Base-by-base conservation (phyloP, 1,140 invertebrate genomes). In the Hirudo medicinalis region DNA sequence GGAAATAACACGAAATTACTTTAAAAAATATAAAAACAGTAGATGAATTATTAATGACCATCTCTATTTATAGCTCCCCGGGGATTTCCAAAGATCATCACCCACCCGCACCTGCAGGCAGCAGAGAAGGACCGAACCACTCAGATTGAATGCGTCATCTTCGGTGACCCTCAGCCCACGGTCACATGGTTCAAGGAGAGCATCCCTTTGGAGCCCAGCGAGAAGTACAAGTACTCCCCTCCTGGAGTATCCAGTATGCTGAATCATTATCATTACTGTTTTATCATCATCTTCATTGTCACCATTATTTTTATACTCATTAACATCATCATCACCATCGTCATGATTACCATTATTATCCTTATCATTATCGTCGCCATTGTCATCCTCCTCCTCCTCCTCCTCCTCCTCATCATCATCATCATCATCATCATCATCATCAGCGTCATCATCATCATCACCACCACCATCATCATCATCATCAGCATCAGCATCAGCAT, bases 101-200 rank as follows among this genome's bases (percentile, higher is more conserved):
- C 89, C 75, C 82, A 89, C 74, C 91, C 93, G 0, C 89, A 87
- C 22, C 87, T 86, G 70, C 89, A 94, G 83, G 92, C 94, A 66
- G 93, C 97, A 43, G 95, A 99, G 83, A 91, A 92, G 76, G 92
- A 91, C n/a, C 90, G 91, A 81, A 90, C 88, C 29, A 89, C 92
- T 0, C 85, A 91, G 11, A 86, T 98, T 71, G 87, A 88, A n/a
- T 98, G 95, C 82, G 86, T 88, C 71, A 93, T 92, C 20, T 86
- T 86, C 27, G 94, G 94, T 53, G 89, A 86, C 77, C 93, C 93
- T 5, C 79, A 87, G 13, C 92, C 93, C 0, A 88, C 86, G 77
- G 90, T 97, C 74, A 87, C 89, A 68, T 99, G 94, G 94, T 86
- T 97, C 70, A 89, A 91, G 79, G 91, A 97, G 83, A 87, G 88